Evolutionary conservation across 92 coral and sea anemone genomes (phyloP), one percentile per base, ranked within the genome.

Genomic region (Scolanthus callimorphus): DNA sequence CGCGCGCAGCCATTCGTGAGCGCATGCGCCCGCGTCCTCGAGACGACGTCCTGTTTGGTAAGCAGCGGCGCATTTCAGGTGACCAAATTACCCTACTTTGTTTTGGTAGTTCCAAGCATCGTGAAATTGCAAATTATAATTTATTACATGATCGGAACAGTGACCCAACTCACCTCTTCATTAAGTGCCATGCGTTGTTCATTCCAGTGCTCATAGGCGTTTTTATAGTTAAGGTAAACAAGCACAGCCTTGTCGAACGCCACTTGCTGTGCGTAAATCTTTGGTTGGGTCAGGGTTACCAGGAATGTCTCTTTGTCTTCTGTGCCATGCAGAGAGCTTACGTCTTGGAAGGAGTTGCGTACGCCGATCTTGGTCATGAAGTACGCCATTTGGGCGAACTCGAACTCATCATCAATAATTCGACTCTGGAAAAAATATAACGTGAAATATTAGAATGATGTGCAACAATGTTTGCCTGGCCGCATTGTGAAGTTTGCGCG

Each of bases 231-330:
- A 50, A 94, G 60, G 73, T 94, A 94, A 27, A 94, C 89, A 27
- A 94, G 73, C 28, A 94, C 99, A 58, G 96, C 99, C 88, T 89
- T 94, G 67, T 94, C 99, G 66, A 94, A 94, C 11, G 99, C 92
- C 41, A 94, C 75, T 41, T 90, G 99, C 31, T 94, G 96, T 34
- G 84, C 96, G 59, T 89, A 94, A 54, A 94, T 56, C 39, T 80
- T 81, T 24, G 99, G 99, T 51, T 94, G 88, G 20, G 91, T 77
- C 20, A 94, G 70, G 29, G 99, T 84, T 22, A 94, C 87, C 31
- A 94, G 66, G 49, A 94, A 89, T 1, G 99, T 94, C 47, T 94
- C 99, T 43, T 94, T 94, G 71, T 89, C 99, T 56, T 94, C 99
- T 17, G 95, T 84, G 20, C 96, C 91, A 31, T 62, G 72, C 58